Base-by-base conservation (phyloP, 2,797 vertebrate genomes). In the Rousettus madagascariensis region DNA sequence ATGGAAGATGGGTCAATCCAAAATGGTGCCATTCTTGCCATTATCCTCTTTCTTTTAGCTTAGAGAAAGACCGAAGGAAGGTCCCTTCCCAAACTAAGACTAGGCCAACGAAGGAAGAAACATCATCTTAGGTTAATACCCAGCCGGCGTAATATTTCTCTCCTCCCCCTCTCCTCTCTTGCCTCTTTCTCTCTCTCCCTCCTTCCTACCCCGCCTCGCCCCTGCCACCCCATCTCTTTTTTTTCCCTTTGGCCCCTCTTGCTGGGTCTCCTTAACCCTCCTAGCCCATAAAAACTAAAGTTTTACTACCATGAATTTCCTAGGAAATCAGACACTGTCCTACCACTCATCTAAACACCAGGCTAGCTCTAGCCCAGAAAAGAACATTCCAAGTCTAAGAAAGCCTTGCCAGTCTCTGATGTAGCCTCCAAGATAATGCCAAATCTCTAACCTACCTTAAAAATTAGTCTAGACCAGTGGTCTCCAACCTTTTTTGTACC, bases 51-150 rank as follows among this genome's bases (percentile, higher is more conserved):
- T 63, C 33, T 91, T n/a, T 46, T 38, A 61, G 55, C 28, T 75
- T 51, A 77, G n/a, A 59, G 10, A 38, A 59, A 59, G 36, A 68
- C 63, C 82, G 65, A 82, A 84, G 53, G 38, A 68, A 69, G 57
- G 16, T 41, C 65, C 41, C 38, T 84, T 51, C 33, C 49, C 22
- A 53, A 24, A 86, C 59, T 26, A 61, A 88, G 74, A 51, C 11
- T 3, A 68, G 69, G 36, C 43, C 74, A 66, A 59, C 20, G 43
- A 86, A 90, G 79, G 61, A 90, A 85, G 85, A 87, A 61, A 59
- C 6, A 4, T 1, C 7, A 38, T 72, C 12, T 38, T 1, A 22
- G 6, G 28, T 51, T 43, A 91, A 89, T 13, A 72, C 22, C 66
- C 68, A 84, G 71, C 55, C 66, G 53, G 65, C 3, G 12, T 36